phyloP scores from a whole-genome alignment of 2,797 vertebrate species.

The Enteromius unitaeniatus region DNA sequence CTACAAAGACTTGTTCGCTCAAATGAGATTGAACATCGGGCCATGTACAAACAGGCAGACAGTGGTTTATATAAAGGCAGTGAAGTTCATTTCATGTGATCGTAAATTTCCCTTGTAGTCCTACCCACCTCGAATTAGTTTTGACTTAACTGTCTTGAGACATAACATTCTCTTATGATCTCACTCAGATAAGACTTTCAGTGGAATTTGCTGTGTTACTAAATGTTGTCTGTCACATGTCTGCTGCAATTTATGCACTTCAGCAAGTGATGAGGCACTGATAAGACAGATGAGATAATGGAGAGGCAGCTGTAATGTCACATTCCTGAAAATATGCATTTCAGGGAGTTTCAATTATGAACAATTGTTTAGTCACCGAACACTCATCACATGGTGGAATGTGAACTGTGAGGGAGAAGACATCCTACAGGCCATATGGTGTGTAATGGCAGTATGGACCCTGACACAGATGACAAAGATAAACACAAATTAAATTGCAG shows the following conservation, averaged over 20 bases:
- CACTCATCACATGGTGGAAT: neutral
- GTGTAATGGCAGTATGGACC: slow-evolving; percentile 1
- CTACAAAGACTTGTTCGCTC: slow-evolving; percentile 9
- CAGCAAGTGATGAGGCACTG: neutral
- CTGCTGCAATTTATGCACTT: slow-evolving; percentile 1
- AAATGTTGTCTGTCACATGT: slow-evolving; percentile 18
- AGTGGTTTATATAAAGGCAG: slow-evolving; percentile 3
- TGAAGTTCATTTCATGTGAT: slow-evolving; percentile 32
- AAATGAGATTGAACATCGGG: slow-evolving; percentile 5
- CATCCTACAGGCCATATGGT: slow-evolving; percentile 21
- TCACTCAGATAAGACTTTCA: slow-evolving; percentile 29
- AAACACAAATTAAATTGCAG: neutral
- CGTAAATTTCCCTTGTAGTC: slow-evolving; percentile 8
- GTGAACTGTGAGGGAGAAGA: neutral
- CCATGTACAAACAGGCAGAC: neutral
- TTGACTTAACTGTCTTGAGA: slow-evolving; percentile 34
- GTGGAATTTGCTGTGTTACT: neutral
- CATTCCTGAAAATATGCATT: neutral
- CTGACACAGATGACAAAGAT: slow-evolving; percentile 21
- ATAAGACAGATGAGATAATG: slow-evolving; percentile 19
- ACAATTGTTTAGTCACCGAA: neutral
- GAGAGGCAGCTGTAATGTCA: neutral
- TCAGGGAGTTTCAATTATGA: neutral
- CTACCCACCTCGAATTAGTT: slow-evolving; percentile 19
- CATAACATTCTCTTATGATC: slow-evolving; percentile 30